phyloP scores from a whole-genome alignment of 2,113 vertebrate species.

The Paraplagusia blochii region DNA sequence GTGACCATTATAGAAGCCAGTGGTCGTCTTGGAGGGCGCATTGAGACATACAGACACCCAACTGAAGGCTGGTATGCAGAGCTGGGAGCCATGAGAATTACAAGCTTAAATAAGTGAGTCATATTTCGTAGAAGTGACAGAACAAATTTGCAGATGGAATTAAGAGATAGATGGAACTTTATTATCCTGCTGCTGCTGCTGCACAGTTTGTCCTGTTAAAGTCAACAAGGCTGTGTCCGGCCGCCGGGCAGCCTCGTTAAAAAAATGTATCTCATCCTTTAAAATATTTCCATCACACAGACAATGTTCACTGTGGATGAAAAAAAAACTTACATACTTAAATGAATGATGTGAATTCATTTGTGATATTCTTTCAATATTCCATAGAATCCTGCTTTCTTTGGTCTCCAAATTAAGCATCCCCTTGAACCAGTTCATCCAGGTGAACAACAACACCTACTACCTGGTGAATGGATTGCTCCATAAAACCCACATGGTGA shows the following conservation, averaged over 20 bases:
- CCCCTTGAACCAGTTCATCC: slow-evolving; percentile 61
- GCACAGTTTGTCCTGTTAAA: no score
- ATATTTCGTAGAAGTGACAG: no score
- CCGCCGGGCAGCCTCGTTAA: no score
- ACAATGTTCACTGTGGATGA: no score
- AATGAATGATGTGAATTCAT: no score
- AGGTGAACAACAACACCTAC: slow-evolving; percentile 76
- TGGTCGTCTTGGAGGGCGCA: slow-evolving; percentile 77
- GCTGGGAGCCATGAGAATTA: slow-evolving; percentile 84
- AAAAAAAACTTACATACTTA: no score
- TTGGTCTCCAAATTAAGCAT: slow-evolving; percentile 59
- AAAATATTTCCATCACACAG: no score
- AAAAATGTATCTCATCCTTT: no score
- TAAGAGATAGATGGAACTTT: no score
- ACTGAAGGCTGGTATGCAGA: slow-evolving; percentile 82
- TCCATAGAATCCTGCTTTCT: slow-evolving; percentile 70
- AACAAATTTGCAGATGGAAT: no score
- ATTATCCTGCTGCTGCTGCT: no score
- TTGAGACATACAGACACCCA: slow-evolving; percentile 77
- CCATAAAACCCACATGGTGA: slow-evolving; percentile 60
- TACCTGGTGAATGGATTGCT: slow-evolving; percentile 67
- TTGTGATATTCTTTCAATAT: not conserved
- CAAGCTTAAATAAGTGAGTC: slow-evolving; percentile 77
- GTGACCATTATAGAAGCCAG: slow-evolving; percentile 83
- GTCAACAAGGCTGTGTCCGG: no score